These are phyloP conservation scores for Antedon mediterranea DNA, from an alignment of 53 echinoderm and acorn worm genomes.

Conservation along the genomic window DNA sequence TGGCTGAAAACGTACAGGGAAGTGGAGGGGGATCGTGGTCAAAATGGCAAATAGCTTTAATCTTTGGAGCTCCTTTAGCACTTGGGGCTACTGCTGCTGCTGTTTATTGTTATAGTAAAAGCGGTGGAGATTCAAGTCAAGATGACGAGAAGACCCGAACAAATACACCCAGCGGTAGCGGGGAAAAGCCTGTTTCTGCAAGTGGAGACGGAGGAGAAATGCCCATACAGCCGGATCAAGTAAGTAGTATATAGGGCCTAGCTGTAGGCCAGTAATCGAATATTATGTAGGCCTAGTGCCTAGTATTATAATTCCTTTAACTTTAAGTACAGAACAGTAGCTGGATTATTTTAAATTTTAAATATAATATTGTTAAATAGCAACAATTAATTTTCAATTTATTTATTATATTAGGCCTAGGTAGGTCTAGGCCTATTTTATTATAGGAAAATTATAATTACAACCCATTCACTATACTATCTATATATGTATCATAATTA, in stretches of 20 bases:
- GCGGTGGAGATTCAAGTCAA: constrained; percentile 10
- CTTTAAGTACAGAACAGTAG: no score
- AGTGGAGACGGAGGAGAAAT: not conserved
- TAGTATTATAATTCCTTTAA: no score
- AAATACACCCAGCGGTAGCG: not conserved
- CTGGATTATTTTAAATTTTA: no score
- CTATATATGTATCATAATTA: not conserved
- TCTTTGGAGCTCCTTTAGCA: constrained; percentile 80
- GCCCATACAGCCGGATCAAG: not conserved
- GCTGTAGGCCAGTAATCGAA: no score
- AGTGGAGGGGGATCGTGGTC: constrained; percentile 9
- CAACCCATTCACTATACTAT: no score
- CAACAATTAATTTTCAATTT: no score
- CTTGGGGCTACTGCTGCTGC: constrained; percentile 76
- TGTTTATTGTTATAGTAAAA: constrained; percentile 40
- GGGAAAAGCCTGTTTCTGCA: not conserved
- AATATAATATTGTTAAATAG: no score
- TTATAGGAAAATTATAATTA: no score
- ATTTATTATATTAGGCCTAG: no score
- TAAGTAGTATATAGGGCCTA: not conserved
- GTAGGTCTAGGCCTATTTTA: no score
- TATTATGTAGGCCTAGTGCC: no score
- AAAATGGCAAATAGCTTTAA: constrained; percentile 79
- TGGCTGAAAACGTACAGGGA: not conserved
- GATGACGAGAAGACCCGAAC: constrained; percentile 8